phyloP scores from a whole-genome alignment of 2,888 invertebrate genomes.

The Drosophila lacicola region DNA sequence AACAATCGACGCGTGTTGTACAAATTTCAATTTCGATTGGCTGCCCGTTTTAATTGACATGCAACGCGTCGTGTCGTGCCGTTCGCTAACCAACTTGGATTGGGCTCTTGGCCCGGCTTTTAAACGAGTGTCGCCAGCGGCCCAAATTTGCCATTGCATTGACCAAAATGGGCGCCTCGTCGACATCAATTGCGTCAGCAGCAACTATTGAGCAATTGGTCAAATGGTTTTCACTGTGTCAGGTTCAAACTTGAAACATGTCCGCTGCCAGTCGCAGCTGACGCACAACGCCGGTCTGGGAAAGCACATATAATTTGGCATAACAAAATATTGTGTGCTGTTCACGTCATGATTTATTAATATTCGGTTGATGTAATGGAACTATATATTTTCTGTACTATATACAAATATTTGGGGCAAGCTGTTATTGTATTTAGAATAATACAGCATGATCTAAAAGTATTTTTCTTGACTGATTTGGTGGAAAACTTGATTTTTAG shows the following conservation, averaged over 20 bases:
- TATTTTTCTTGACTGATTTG: slow-evolving; percentile 7
- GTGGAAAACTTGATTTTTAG: slow-evolving; percentile 5
- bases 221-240: slow-evolving; percentile 72
- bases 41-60: slow-evolving; percentile 64
- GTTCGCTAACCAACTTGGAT: slow-evolving; percentile 52
- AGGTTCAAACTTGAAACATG: slow-evolving; percentile 66
- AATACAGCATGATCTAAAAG: slow-evolving; percentile 13
- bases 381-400: slow-evolving; percentile 44
- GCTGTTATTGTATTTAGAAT: slow-evolving; percentile 15
- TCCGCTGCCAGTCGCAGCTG: slow-evolving; percentile 34
- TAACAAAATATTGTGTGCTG: slow-evolving; percentile 29
- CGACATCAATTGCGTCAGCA: slow-evolving; percentile 65
- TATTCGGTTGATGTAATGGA: slow-evolving; percentile 75
- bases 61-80: slow-evolving; percentile 40
- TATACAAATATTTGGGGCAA: slow-evolving; percentile 28
- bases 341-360: slow-evolving; percentile 75
- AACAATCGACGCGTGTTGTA: slow-evolving; percentile 66
- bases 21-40: slow-evolving; percentile 68
- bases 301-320: slow-evolving; percentile 38
- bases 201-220: slow-evolving; percentile 71
- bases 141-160: slow-evolving; percentile 73
- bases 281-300: slow-evolving; percentile 47
- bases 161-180: slow-evolving; percentile 69
- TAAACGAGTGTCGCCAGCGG: slow-evolving; percentile 62
- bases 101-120: slow-evolving; percentile 45